phyloP scores from a whole-genome alignment of 2,888 invertebrate species.

The Octonoba sinensis region DNA sequence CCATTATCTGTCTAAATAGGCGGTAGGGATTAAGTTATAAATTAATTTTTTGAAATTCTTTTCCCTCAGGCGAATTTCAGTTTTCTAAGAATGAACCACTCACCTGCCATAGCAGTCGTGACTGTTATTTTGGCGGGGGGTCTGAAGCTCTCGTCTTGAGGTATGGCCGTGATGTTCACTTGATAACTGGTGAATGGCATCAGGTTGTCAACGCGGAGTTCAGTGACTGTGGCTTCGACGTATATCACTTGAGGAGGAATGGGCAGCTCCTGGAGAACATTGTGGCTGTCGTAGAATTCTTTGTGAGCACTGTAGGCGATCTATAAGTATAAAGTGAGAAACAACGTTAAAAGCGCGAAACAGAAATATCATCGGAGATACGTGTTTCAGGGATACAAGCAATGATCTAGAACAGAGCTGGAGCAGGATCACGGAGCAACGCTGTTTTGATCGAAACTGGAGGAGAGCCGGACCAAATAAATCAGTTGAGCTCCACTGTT shows the following conservation, averaged over 20 bases:
- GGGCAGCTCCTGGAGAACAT: constrained; percentile 86
- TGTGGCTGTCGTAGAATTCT: constrained; percentile 93
- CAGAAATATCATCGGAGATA: no score
- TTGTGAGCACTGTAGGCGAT: constrained; percentile 89
- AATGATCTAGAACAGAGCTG: no score
- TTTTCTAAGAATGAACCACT: constrained; percentile 6
- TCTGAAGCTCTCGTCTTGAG: constrained; percentile 83
- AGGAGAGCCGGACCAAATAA: no score
- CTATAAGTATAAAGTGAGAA: constrained; percentile 14
- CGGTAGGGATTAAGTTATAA: no score
- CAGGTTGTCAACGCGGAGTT: constrained; percentile 86
- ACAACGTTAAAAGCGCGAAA: no score
- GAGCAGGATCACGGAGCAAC: no score
- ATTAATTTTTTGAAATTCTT: no score
- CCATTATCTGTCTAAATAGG: no score
- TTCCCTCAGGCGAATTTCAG: no score
- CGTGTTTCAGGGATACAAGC: no score
- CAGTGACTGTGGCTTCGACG: constrained; percentile 78
- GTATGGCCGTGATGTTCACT: constrained; percentile 90
- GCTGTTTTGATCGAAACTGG: no score
- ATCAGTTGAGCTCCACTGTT: no score
- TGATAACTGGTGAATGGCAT: constrained; percentile 95
- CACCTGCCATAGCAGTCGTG: constrained; percentile 92
- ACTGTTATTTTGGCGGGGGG: constrained; percentile 94
- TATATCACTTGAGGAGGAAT: constrained; percentile 79